These are phyloP conservation scores for Desmodus rotundus DNA, from an alignment of 2,113 vertebrate genomes.

Conservation along the genomic window DNA sequence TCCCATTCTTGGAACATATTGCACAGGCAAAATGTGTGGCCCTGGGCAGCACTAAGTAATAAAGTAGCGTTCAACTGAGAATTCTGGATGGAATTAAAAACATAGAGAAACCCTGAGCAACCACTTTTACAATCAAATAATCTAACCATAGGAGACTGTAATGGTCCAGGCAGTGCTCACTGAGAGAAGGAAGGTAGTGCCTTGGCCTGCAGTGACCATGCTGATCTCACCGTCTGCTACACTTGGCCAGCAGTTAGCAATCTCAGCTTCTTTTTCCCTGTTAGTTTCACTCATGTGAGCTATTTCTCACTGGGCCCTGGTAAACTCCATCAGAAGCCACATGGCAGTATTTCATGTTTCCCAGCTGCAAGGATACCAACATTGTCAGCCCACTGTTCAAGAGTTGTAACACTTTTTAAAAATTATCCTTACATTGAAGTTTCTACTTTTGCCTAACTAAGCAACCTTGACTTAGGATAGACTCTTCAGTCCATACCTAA, in stretches of 20 bases:
- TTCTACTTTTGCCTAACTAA: background rate
- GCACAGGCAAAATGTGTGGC: background rate
- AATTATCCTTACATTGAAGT: background rate
- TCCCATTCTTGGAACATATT: background rate
- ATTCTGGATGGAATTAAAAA: background rate
- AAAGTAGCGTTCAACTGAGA: background rate
- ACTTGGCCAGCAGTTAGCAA: background rate
- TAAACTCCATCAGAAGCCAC: conserved; percentile 36
- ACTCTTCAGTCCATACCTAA: background rate
- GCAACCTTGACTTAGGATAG: background rate
- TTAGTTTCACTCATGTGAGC: background rate
- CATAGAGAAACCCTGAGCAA: background rate
- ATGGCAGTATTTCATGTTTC: background rate
- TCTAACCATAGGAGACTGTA: background rate
- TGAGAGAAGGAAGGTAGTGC: background rate
- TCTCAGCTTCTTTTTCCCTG: background rate
- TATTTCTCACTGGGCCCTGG: background rate
- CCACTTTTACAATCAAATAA: conserved; percentile 15
- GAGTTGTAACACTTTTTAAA: background rate
- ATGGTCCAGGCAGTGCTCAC: background rate
- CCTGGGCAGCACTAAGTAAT: background rate
- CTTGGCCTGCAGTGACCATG: background rate
- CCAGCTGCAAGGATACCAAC: background rate
- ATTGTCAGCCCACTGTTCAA: background rate
- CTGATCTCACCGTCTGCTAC: background rate